Evolutionary conservation across 92 coral and sea anemone genomes (phyloP), one percentile per base, ranked within the genome.

Genomic region (Epizoanthus illoricatus): DNA sequence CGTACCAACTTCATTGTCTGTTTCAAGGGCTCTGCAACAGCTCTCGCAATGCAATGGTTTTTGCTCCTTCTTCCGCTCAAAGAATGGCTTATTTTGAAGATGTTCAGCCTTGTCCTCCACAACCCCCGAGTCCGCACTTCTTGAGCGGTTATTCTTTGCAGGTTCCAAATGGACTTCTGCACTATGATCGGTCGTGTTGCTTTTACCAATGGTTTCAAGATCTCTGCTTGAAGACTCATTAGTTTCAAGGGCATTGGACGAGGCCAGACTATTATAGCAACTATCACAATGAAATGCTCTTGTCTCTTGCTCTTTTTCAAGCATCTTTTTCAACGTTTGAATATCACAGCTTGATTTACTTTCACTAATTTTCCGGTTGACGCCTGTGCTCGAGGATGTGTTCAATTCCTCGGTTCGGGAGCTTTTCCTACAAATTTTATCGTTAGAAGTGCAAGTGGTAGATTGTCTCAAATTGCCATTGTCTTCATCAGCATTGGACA

Each of bases 361-460:
- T 66, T 36, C 71, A 68, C n/a, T 16, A 10, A 68, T 16, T 12
- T 15, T 68, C 7, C 52, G 12, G 21, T 18, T 17, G 7, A 5
- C 19, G 12, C n/a, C 20, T 33, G 8, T 68, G 12, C 3, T 15
- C 28, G 73, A 68, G n/a, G 73, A 13, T 3, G 6, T 43, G 0
- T 68, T 39, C 11, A 33, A 18, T 10, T 68, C 73, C 21, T 68
- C 10, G 28, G 45, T 11, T 18, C n/a, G 40, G 45, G 49, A 36
- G 15, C 33, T 43, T 18, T 7, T 4, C 16, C 12, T 24, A 15
- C 0, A 5, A 40, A 19, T 5, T 8, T 0, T 10, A 2, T 33
- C 73, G 42, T 5, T 19, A 39, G 73, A 40, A 68, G 52, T 68
- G 28, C 52, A 68, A 68, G 45, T 68, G 73, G 73, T 68, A 68